A percentile compares a stretch with the other conserved stretches of the same genome.
Evolutionary conservation across 2,113 vertebrate genomes (phyloP).

Genomic region (Misgurnus anguillicaudatus): DNA sequence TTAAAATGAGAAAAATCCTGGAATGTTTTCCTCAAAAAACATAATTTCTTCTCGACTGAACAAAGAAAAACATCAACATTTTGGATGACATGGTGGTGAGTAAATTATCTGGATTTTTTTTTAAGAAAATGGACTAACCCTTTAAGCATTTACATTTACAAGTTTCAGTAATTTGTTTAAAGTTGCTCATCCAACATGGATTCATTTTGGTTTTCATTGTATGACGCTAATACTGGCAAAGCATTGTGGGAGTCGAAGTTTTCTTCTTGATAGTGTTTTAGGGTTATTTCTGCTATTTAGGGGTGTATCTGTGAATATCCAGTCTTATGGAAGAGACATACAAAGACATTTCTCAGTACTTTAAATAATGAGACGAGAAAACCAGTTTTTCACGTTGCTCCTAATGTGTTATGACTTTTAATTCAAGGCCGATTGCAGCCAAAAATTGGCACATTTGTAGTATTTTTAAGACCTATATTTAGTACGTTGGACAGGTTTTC

Average conservation of each 20-base stretch:
- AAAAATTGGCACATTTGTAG: neutral
- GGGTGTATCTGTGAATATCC: slow-evolving; percentile 58
- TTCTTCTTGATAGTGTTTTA: slow-evolving; percentile 65
- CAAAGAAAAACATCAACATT: too few species aligned
- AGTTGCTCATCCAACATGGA: slow-evolving; percentile 5
- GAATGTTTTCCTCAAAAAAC: too few species aligned
- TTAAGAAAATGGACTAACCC: too few species aligned
- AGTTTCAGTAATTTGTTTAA: slow-evolving; percentile 2
- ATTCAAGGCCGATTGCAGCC: neutral
- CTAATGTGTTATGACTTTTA: neutral
- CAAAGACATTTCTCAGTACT: slow-evolving; percentile 62
- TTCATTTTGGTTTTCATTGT: slow-evolving; percentile 47
- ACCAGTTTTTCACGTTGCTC: neutral
- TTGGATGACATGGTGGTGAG: too few species aligned
- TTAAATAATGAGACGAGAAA: slow-evolving; percentile 31
- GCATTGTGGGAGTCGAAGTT: slow-evolving; percentile 61
- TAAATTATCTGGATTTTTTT: too few species aligned
- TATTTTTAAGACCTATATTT: neutral
- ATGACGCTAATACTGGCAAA: slow-evolving; percentile 64
- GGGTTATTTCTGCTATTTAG: slow-evolving; percentile 68
- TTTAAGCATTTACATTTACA: neutral
- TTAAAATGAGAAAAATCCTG: too few species aligned
- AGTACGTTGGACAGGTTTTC: slow-evolving; percentile 10
- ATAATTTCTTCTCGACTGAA: too few species aligned
- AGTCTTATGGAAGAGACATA: slow-evolving; percentile 60